Percentiles rank a stretch among this genome's conserved stretches.
phyloP scores from a whole-genome alignment of 2,888 invertebrate genomes.

The Chaitophorus viminalis region DNA sequence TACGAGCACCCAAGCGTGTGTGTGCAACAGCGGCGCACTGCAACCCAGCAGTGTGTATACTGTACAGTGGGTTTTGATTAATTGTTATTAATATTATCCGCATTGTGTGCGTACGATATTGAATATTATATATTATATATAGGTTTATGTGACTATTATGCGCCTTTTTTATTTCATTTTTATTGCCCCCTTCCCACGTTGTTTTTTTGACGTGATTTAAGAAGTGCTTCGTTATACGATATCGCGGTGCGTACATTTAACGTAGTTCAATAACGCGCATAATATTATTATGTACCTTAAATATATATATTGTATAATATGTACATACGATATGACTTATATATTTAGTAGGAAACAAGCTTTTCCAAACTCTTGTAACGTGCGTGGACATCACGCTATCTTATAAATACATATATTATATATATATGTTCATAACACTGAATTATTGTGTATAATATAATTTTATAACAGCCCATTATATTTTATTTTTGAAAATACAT shows the following conservation, averaged over 20 bases:
- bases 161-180: background rate
- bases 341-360: background rate
- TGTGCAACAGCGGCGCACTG: background rate
- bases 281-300: background rate
- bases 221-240: background rate
- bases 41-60: background rate
- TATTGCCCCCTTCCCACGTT: background rate
- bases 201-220: constrained; percentile 43
- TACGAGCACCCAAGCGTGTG: constrained; percentile 24
- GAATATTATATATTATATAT: constrained; percentile 25
- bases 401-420: too few relatives aligned
- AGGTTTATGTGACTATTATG: constrained; percentile 31
- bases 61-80: constrained; percentile 55
- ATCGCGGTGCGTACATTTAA: background rate
- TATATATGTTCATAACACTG: background rate
- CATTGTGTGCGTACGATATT: constrained; percentile 33
- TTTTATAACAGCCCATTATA: background rate
- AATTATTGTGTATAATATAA: background rate
- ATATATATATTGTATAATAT: background rate
- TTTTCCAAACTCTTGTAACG: constrained; percentile 12
- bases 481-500: background rate
- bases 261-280: background rate
- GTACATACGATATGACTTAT: background rate
- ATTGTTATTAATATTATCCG: constrained; percentile 58
- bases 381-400: background rate